These are phyloP conservation scores for Argya squamiceps DNA, from an alignment of 2,797 vertebrate species.

Conservation along the genomic window DNA sequence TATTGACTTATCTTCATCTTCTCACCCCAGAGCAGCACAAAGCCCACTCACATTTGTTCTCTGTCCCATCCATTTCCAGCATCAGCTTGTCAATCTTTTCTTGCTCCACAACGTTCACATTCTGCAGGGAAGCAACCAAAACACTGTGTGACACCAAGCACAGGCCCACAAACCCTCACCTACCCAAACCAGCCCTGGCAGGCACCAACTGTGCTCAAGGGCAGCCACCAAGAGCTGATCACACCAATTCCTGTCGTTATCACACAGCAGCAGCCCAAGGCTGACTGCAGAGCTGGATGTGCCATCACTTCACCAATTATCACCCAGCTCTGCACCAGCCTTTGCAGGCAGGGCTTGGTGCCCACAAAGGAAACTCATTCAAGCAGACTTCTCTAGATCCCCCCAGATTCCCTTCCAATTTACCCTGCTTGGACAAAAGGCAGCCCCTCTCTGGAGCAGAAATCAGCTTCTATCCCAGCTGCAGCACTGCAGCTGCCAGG, in stretches of 20 bases:
- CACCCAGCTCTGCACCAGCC: neutral
- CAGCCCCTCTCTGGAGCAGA: neutral
- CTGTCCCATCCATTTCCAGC: constrained; percentile 97
- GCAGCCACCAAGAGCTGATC: neutral
- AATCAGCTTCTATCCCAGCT: neutral
- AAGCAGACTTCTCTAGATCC: neutral
- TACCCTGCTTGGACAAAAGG: neutral
- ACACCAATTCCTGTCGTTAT: neutral
- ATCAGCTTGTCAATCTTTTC: constrained; percentile 95
- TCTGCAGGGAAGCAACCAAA: constrained; percentile 69
- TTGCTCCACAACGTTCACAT: constrained; percentile 89
- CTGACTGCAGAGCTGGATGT: neutral
- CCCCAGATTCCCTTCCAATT: neutral
- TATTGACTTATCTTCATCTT: neutral
- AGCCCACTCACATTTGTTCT: constrained; percentile 91
- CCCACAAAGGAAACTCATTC: neutral
- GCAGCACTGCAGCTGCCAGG: neutral
- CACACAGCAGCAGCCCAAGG: neutral
- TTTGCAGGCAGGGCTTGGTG: neutral
- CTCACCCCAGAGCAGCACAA: neutral
- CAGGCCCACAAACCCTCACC: neutral
- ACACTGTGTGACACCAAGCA: neutral
- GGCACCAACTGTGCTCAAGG: neutral
- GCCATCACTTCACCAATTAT: neutral
- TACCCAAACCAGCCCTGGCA: neutral